Percentiles rank a stretch among this genome's conserved stretches.
phyloP scores from a whole-genome alignment of 2,797 vertebrate species.

The Chaetodon trifasciatus region DNA sequence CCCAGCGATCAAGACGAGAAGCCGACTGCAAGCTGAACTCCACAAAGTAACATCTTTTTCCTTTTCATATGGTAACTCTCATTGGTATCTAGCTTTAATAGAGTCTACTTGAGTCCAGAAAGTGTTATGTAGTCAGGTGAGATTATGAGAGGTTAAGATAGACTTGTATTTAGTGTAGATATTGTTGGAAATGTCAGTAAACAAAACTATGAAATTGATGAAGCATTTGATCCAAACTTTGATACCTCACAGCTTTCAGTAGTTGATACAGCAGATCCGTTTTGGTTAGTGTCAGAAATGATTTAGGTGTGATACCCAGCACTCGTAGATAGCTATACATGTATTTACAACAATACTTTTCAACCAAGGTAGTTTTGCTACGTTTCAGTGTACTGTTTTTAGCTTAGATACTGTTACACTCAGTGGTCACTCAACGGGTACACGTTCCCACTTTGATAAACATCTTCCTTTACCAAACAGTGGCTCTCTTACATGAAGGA shows the following conservation, averaged over 20 bases:
- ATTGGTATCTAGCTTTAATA: constrained; percentile 12
- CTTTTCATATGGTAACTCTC: constrained; percentile 21
- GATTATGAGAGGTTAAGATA: background rate
- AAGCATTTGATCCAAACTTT: background rate
- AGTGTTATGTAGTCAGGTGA: background rate
- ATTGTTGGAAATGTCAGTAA: background rate
- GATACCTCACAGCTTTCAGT: background rate
- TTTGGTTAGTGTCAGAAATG: background rate
- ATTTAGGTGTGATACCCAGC: background rate
- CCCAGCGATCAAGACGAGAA: constrained; percentile 59
- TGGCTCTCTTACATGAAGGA: background rate
- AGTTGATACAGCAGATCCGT: background rate
- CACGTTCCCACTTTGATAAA: background rate
- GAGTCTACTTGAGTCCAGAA: background rate
- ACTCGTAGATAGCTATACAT: constrained; percentile 15
- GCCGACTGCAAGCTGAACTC: constrained; percentile 41
- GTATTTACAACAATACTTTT: constrained; percentile 2
- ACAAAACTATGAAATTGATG: background rate
- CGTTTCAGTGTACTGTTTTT: background rate
- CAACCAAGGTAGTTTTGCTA: background rate
- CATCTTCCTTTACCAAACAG: background rate
- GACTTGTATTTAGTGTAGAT: background rate
- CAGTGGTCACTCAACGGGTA: constrained; percentile 14
- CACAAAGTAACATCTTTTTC: constrained; percentile 50
- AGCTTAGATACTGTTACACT: constrained; percentile 24